Evolutionary conservation across 2,113 vertebrate genomes (phyloP).

Genomic region (Aegotheles bennettii): DNA sequence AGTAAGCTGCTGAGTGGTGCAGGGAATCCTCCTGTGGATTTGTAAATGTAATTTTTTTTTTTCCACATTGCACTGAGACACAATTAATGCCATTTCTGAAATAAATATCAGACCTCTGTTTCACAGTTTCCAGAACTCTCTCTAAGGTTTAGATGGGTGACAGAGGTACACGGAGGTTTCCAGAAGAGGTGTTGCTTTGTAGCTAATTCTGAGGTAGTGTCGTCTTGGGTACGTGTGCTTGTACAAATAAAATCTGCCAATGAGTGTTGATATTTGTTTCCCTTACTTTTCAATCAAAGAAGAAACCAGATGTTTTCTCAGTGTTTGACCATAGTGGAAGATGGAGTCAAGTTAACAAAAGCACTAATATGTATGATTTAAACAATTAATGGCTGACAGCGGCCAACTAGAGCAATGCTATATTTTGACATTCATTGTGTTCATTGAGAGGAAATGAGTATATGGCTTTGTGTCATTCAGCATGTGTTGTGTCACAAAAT

Average conservation of each 20-base stretch:
- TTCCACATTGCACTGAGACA: background rate
- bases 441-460: background rate
- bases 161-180: background rate
- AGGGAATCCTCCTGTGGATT: slow-evolving; percentile 12
- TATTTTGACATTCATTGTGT: background rate
- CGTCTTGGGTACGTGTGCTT: background rate
- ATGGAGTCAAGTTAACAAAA: background rate
- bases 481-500: background rate
- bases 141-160: background rate
- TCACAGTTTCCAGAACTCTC: background rate
- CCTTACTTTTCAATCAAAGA: background rate
- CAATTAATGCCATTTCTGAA: slow-evolving; percentile 29
- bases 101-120: background rate
- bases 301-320: background rate
- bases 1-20: background rate
- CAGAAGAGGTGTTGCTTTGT: background rate
- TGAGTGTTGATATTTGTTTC: background rate
- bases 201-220: background rate
- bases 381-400: background rate
- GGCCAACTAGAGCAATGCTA: background rate
- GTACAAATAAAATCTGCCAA: background rate
- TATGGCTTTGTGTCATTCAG: background rate
- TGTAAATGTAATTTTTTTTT: slow-evolving; percentile 1
- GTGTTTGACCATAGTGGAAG: background rate
- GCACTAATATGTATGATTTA: background rate